Evolutionary conservation across 1,140 invertebrate species (phyloP), one percentile per base, ranked within the genome.

Genomic region (Delia radicum): DNA sequence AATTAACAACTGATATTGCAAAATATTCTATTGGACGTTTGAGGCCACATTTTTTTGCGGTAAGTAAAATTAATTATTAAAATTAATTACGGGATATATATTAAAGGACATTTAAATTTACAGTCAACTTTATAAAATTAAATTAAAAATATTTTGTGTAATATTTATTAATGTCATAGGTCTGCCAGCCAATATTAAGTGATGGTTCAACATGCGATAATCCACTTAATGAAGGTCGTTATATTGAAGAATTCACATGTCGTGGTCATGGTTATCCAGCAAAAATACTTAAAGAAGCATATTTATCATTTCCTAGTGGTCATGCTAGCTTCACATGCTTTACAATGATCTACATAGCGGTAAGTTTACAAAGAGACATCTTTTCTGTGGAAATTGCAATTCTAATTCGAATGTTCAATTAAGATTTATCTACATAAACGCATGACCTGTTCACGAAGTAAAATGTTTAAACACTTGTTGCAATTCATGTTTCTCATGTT

Each of bases 11-110:
- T 1, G 95, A 98, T 80, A 91, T 97, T 79, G 94, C 93, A 24
- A 98, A 98, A 87, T 98, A 97, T 81, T 92, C 92, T 0, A 92
- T 98, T 74, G 97, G 97, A 31, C 89, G 96, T 74, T 87, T 98
- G 63, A 87, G 97, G 75, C 97, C 97, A 1, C 96, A 99, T 87
- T 99, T 98, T 87, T 90, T 96, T 79, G 88, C 89, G 74, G 89
- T 89, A 79, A 89, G 88, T 88, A 2, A 7, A 61, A 18, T n/a
- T n/a, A 48, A 27, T 12, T 24, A n/a, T n/a, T 15, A 4, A 31
- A 37, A 33, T 74, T 8, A 65, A 74, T 13, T n/a, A n/a, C n/a
- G n/a, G n/a, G n/a, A n/a, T n/a, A n/a, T n/a, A n/a, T n/a, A n/a
- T n/a, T n/a, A n/a, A n/a, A n/a, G n/a, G n/a, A n/a, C n/a, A n/a